Evolutionary conservation across 1,140 invertebrate genomes (phyloP).

Genomic region (Hermetia illucens): DNA sequence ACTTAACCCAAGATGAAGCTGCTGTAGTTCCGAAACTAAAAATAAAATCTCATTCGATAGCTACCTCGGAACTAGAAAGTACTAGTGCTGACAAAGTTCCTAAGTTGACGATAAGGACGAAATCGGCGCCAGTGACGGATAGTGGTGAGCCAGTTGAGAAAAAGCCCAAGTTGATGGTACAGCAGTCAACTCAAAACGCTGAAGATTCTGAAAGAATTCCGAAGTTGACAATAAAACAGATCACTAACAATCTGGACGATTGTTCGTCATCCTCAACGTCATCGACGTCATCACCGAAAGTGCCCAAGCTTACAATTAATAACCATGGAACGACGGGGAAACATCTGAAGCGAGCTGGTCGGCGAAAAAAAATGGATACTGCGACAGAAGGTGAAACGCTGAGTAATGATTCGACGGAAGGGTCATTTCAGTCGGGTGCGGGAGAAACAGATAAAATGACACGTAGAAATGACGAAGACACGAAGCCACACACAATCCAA

Average conservation of each 20-base stretch:
- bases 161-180: conserved; percentile 8
- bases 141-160: background rate
- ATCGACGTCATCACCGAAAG: conserved; percentile 2
- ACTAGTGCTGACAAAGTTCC: conserved; percentile 1
- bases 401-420: too few relatives aligned
- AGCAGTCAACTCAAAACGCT: conserved; percentile 10
- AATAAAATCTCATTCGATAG: background rate
- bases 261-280: too few relatives aligned
- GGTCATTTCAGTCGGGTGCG: too few relatives aligned
- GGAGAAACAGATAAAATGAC: too few relatives aligned
- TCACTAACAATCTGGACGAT: background rate
- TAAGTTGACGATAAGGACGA: conserved; percentile 2
- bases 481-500: too few relatives aligned
- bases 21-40: conserved; percentile 1
- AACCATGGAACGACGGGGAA: conserved; percentile 4
- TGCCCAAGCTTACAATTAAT: conserved; percentile 5
- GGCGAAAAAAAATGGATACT: background rate
- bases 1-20: too few relatives aligned
- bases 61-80: background rate
- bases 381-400: too few relatives aligned
- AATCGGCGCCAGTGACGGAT: background rate
- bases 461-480: too few relatives aligned
- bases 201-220: conserved; percentile 7
- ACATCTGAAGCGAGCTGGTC: background rate
- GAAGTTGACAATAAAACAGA: conserved; percentile 6